A percentile compares a stretch with the other conserved stretches of the same genome.
These are phyloP conservation scores for Allobates femoralis DNA, from an alignment of 2,797 vertebrate genomes.

Conservation along the genomic window DNA sequence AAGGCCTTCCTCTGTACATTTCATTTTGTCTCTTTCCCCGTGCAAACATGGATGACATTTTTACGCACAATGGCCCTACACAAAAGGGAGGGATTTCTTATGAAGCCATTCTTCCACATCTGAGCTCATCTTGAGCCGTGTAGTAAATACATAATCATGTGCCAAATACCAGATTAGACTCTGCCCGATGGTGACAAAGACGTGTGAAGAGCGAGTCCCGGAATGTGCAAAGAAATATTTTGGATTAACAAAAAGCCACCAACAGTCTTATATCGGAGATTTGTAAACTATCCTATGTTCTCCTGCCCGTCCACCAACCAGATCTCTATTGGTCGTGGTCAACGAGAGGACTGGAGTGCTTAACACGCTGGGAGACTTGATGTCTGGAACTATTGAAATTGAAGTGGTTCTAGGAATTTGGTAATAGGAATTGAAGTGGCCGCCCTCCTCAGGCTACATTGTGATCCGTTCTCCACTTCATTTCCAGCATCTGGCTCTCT, in stretches of 20 bases:
- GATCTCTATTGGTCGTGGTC: neutral
- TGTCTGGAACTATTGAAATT: conserved; percentile 38
- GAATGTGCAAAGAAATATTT: conserved; percentile 28
- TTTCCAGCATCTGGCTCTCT: conserved; percentile 43
- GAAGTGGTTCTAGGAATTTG: conserved; percentile 53
- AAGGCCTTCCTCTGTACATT: conserved; percentile 50
- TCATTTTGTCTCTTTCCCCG: conserved; percentile 57
- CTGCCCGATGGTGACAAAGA: conserved; percentile 29
- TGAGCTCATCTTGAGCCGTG: conserved; percentile 55
- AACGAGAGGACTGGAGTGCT: conserved; percentile 2
- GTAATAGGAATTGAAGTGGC: conserved; percentile 53
- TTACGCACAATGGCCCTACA: conserved; percentile 64
- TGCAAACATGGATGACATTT: conserved; percentile 70
- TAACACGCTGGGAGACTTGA: conserved; percentile 47
- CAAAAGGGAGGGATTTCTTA: conserved; percentile 52
- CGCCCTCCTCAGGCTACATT: conserved; percentile 51
- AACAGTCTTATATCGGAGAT: conserved; percentile 27
- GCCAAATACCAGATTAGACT: conserved; percentile 57
- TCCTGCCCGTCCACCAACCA: conserved; percentile 17
- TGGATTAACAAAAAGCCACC: conserved; percentile 45
- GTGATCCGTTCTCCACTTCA: conserved; percentile 33
- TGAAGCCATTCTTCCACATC: conserved; percentile 55
- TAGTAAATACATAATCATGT: conserved; percentile 38
- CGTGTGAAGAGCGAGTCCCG: conserved; percentile 36
- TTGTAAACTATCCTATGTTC: conserved; percentile 41